A percentile compares a stretch with the other conserved stretches of the same genome.
Conservation (phyloP, 2,888 invertebrate genomes). For the Dryobota labecula region DNA sequence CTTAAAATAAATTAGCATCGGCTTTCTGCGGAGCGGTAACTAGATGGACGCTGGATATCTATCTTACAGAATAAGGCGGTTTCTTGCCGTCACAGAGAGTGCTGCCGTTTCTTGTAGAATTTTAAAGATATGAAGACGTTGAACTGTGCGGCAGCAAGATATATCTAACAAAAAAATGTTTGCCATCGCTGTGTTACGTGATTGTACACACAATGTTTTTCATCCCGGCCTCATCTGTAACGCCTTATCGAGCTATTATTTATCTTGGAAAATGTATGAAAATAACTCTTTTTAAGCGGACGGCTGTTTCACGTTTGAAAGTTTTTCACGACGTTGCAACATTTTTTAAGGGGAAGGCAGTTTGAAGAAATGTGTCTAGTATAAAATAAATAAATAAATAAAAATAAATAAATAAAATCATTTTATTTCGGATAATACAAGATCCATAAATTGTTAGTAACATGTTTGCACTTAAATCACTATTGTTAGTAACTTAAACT, state of each 20-base stretch:
- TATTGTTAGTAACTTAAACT: too few species aligned
- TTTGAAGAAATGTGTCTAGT: background rate
- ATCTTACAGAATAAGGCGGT: background rate
- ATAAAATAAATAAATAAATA: too few species aligned
- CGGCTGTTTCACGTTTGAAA: conserved; percentile 20
- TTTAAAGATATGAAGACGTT: background rate
- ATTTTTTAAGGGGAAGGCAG: background rate
- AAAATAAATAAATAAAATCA: too few species aligned
- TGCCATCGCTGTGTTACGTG: conserved; percentile 40
- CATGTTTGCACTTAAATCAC: too few species aligned
- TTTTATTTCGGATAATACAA: too few species aligned
- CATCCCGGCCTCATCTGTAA: conserved; percentile 32
- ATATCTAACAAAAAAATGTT: background rate
- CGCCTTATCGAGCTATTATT: conserved; percentile 45
- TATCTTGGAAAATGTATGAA: conserved; percentile 40
- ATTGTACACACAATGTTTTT: conserved; percentile 32
- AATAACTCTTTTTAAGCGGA: conserved; percentile 16
- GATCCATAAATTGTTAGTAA: too few species aligned
- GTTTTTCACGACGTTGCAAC: conserved; percentile 10
- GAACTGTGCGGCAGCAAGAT: background rate
- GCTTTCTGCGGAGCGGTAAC: background rate
- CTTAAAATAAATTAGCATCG: background rate
- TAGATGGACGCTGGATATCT: too few species aligned
- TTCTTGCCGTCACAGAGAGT: background rate
- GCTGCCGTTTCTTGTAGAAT: background rate